Evolutionary conservation across 2,888 invertebrate genomes (phyloP).

Genomic region (Hydraecia micacea): DNA sequence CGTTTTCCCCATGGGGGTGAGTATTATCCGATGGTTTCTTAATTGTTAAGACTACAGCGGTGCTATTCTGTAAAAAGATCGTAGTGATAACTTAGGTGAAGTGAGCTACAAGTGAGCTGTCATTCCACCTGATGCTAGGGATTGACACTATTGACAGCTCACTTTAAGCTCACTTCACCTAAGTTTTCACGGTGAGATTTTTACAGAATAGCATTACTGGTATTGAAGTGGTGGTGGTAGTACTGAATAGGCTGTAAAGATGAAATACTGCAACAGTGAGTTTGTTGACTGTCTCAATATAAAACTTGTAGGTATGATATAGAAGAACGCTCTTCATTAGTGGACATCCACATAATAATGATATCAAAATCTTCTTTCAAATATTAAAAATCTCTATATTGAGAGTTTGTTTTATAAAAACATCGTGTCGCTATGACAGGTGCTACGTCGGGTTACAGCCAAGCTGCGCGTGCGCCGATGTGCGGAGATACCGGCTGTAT

Average conservation of each 20-base stretch:
- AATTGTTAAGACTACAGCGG: too few relatives aligned
- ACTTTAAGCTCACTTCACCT: too few relatives aligned
- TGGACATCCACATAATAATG: background rate
- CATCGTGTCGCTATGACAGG: slow-evolving; percentile 29
- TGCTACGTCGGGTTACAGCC: slow-evolving; percentile 17
- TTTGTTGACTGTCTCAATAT: background rate
- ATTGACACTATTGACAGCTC: too few relatives aligned
- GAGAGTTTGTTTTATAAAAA: slow-evolving; percentile 22
- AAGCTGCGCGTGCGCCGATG: slow-evolving; percentile 52
- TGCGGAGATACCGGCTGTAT: slow-evolving; percentile 54
- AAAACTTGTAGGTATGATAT: background rate
- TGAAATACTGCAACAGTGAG: background rate
- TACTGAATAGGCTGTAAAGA: background rate
- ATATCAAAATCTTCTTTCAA: background rate
- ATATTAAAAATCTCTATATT: background rate
- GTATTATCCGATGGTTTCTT: too few relatives aligned
- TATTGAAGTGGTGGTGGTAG: background rate
- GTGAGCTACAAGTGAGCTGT: too few relatives aligned
- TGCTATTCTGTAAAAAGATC: too few relatives aligned
- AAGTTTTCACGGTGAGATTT: too few relatives aligned
- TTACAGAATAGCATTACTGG: too few relatives aligned
- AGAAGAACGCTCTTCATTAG: background rate
- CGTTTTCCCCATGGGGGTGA: background rate
- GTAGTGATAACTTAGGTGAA: too few relatives aligned
- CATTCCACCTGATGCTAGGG: too few relatives aligned